Base-by-base conservation (phyloP, 2,888 invertebrate genomes). In the Cylindroiulus punctatus region DNA sequence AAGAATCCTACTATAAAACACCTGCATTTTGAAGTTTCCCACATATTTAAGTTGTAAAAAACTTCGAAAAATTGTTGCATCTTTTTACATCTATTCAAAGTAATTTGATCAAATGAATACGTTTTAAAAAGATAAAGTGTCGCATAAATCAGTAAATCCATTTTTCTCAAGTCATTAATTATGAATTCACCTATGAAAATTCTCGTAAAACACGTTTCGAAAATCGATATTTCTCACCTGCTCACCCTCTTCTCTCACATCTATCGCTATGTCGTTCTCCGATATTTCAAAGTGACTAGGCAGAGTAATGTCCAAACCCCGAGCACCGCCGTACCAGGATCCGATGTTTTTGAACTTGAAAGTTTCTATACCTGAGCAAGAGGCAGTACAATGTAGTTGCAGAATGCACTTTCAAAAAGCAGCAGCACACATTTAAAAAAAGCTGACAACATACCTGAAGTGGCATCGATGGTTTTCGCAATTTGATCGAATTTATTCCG, bases 201-300 rank as follows among this genome's bases (percentile, higher is more conserved):
- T 42, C 5, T 5, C 42, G 10, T 42, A 42, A 10, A 42, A 42
- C 10, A 8, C 5, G 5, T 42, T 42, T 36, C 26, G 12, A 8
- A 30, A 30, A 81, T 17, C 7, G 12, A 19, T 81, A 32, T 82
- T 44, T 26, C 17, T 44, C 22, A 84, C 84, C 84, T 44, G 44
- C 8, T 84, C 84, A 0, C 40, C 84, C 10, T 84, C 84, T 19
- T 84, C 44, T 32, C 82, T 82, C 1, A 84, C 84, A 47, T 84
- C 84, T n/a, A 84, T 84, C 7, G 44, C 22, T 42, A 84, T 47
- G 26, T 84, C 84, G 47, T 44, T 32, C 65, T 85, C 85, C 36
- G 76, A 76, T 36, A 76, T 32, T 65, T 65, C 57, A 10, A 42
- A 85, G n/a, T 85, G 85, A 85, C 85, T 85, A 85, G 85, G 36